These are phyloP conservation scores for Hippocampus kuda DNA, from an alignment of 2,797 vertebrate genomes.

Conservation along the genomic window DNA sequence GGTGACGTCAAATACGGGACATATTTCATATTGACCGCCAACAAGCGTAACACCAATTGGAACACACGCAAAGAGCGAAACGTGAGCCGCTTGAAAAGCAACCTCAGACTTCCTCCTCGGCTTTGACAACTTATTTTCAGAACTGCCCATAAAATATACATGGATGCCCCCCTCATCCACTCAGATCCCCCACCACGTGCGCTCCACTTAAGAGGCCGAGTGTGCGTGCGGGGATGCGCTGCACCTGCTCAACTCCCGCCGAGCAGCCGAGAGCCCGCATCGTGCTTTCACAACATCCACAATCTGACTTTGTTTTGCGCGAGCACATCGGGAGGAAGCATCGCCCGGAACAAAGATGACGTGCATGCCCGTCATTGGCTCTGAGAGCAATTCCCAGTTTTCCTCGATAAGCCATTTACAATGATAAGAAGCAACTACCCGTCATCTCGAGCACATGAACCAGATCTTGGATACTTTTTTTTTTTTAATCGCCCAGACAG, in stretches of 20 bases:
- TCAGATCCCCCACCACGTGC: conserved; percentile 12
- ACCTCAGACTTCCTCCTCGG: conserved; percentile 20
- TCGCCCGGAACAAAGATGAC: neutral
- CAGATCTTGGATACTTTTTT: neutral
- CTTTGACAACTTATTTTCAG: conserved; percentile 50
- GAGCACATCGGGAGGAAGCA: no score
- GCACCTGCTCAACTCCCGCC: conserved; percentile 15
- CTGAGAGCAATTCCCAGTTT: neutral
- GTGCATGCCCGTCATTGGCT: neutral
- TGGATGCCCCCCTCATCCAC: conserved; percentile 28
- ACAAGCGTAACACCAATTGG: neutral
- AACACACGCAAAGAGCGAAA: neutral
- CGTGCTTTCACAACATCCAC: neutral
- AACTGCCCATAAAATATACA: conserved; percentile 56
- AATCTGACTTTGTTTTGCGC: neutral
- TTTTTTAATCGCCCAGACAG: conserved; percentile 8
- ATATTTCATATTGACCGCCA: no score
- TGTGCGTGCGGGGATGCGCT: conserved; percentile 28
- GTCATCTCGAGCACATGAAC: neutral
- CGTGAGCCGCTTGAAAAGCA: conserved; percentile 4
- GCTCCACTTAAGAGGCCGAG: conserved; percentile 41
- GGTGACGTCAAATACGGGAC: no score
- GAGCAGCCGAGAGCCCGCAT: conserved; percentile 26
- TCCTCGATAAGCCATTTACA: neutral
- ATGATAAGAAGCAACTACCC: conserved; percentile 8